A percentile compares a stretch with the other conserved stretches of the same genome.
Conservation (phyloP, 2,113 vertebrate genomes). For the Labeo catla region DNA sequence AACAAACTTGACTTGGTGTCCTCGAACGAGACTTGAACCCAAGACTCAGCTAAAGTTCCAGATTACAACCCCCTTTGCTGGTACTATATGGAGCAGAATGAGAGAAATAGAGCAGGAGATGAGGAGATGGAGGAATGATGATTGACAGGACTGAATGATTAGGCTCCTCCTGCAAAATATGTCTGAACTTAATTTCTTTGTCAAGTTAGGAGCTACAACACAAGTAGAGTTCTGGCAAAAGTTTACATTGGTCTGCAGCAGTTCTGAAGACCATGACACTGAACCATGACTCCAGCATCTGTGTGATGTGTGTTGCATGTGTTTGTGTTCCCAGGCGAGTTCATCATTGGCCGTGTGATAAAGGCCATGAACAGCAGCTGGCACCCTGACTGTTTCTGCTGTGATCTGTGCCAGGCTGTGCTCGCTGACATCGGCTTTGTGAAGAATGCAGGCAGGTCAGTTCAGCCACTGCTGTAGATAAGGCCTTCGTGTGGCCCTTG, state of each 20-base stretch:
- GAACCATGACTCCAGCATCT: not conserved
- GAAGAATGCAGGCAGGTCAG: constrained; percentile 94
- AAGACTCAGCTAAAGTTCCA: no score
- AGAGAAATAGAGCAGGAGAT: no score
- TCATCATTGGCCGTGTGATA: constrained; percentile 97
- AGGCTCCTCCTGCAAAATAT: no score
- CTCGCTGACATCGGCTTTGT: constrained; percentile 97
- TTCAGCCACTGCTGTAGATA: not conserved
- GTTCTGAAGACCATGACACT: not conserved
- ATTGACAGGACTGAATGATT: no score
- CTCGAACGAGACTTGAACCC: no score
- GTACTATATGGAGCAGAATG: no score
- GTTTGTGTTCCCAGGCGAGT: constrained; percentile 82
- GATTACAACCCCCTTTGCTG: no score
- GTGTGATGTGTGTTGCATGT: not conserved
- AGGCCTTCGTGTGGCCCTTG: not conserved
- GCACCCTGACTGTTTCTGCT: constrained; percentile 98
- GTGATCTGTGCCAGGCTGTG: constrained; percentile 90
- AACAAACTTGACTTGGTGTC: no score
- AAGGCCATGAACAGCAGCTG: constrained; percentile 99
- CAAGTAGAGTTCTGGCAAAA: no score
- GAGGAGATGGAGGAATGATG: no score
- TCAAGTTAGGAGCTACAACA: not conserved
- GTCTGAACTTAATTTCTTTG: no score
- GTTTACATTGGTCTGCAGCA: no score